These are phyloP conservation scores for Halichondria panicea DNA, from an alignment of 37 sponge, comb jelly and placozoan species.

Conservation along the genomic window DNA sequence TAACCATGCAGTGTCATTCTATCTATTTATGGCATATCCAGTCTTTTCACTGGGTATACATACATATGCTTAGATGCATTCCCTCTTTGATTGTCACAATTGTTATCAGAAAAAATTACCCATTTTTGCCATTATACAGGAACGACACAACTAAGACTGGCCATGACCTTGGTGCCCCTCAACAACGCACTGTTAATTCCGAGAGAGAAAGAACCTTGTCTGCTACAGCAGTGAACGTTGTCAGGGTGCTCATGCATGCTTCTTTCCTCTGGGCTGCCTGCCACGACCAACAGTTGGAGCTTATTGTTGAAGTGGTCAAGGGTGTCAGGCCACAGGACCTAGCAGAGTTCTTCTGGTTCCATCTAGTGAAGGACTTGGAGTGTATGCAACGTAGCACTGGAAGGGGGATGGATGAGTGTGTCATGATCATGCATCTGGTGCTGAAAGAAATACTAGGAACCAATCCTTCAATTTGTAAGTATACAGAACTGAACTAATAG, in stretches of 20 bases:
- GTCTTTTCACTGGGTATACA: not conserved
- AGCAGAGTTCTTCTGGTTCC: constrained; percentile 58
- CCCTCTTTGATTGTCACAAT: not conserved
- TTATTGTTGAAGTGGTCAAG: constrained; percentile 9
- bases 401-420: constrained; percentile 45
- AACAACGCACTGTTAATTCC: constrained; percentile 22
- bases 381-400: constrained; percentile 29
- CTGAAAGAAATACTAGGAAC: constrained; percentile 30
- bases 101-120: not conserved
- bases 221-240: constrained; percentile 39
- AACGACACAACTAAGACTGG: constrained; percentile 56
- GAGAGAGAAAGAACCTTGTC: constrained; percentile 53
- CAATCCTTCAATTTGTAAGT: constrained; percentile 23
- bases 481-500: no score
- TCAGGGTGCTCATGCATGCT: constrained; percentile 61
- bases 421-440: constrained; percentile 40
- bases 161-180: constrained; percentile 49
- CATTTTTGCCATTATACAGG: not conserved
- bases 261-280: constrained; percentile 52
- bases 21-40: not conserved
- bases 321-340: constrained; percentile 18
- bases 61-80: not conserved
- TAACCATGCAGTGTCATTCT: no score
- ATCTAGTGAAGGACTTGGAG: constrained; percentile 42
- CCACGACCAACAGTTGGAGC: not conserved